Conservation (phyloP, 2,113 vertebrate genomes). For the Microtus oregoni region DNA sequence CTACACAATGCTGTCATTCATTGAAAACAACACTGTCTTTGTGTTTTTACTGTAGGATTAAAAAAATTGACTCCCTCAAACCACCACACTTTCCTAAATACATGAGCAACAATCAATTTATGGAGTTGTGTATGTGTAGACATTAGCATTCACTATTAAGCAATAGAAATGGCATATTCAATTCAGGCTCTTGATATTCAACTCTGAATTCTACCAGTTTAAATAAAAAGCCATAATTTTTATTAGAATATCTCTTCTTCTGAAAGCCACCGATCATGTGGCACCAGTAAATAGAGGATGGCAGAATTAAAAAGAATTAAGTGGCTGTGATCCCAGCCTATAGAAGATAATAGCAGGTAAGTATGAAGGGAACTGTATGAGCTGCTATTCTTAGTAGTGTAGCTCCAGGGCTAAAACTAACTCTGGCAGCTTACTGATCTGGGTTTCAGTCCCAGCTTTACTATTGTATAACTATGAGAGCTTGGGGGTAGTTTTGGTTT, state of each 20-base stretch:
- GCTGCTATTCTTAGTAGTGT: neutral
- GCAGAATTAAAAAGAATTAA: constrained; percentile 36
- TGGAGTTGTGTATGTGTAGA: neutral
- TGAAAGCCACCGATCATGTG: constrained; percentile 52
- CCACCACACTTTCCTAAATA: neutral
- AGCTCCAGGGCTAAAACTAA: neutral
- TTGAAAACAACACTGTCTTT: constrained; percentile 27
- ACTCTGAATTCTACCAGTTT: constrained; percentile 27
- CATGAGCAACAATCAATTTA: constrained; percentile 35
- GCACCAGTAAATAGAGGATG: constrained; percentile 23
- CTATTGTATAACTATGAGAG: neutral
- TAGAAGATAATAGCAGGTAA: neutral
- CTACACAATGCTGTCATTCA: neutral
- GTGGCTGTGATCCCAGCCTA: neutral
- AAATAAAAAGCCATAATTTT: constrained; percentile 57
- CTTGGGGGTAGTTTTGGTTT: neutral
- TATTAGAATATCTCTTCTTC: constrained; percentile 48
- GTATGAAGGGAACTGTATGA: neutral
- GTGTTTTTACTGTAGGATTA: constrained; percentile 15
- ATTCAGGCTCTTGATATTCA: constrained; percentile 13
- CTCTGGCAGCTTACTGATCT: neutral
- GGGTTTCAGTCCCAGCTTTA: neutral
- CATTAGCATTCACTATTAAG: constrained; percentile 2
- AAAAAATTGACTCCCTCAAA: neutral
- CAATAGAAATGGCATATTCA: neutral